Base-by-base conservation (phyloP, 2,888 invertebrate genomes). In the Drosophila putrida region DNA sequence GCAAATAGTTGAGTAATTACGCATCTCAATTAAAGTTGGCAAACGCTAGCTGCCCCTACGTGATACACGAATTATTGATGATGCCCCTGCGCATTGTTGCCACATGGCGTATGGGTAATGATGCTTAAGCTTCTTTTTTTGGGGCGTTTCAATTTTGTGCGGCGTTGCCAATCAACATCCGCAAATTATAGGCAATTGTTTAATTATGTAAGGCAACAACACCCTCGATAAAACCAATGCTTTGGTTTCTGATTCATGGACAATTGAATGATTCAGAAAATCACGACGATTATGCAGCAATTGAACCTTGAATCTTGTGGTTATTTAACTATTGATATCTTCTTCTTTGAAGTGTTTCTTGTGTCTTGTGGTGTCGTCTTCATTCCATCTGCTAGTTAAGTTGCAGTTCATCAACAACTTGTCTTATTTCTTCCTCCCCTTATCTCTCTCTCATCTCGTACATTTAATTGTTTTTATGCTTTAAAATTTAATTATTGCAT, bases 101-200 rank as follows among this genome's bases (percentile, higher is more conserved):
- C 57, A 67, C 71, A 71, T 59, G 81, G 67, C 77, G 63, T 71
- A 65, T 78, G 68, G 57, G 58, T 59, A 71, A 73, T 83, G 54
- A 43, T 60, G 43, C 15, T 27, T 58, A 59, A 46, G 55, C 49
- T 25, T 67, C 39, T 61, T 4, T 8, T 62, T 71, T 70, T 70
- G 49, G 73, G 73, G 68, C 73, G 66, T 73, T 44, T 73, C 51
- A 39, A 55, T 60, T 67, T 67, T 57, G 33, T 43, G 47, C 39
- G 44, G 58, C 55, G 59, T 77, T 77, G 77, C 78, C 79, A 87
- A 87, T 82, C 85, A 84, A 50, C 70, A 70, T 67, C 47, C 85
- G 55, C 65, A 87, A 87, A 83, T 83, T 84, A 87, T 82, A 63
- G 83, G 65, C 85, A 83, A 83, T 83, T 87, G 85, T 74, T 85